Evolutionary conservation across 2,888 invertebrate genomes (phyloP).

Genomic region (Brachynemurus nebulosus): DNA sequence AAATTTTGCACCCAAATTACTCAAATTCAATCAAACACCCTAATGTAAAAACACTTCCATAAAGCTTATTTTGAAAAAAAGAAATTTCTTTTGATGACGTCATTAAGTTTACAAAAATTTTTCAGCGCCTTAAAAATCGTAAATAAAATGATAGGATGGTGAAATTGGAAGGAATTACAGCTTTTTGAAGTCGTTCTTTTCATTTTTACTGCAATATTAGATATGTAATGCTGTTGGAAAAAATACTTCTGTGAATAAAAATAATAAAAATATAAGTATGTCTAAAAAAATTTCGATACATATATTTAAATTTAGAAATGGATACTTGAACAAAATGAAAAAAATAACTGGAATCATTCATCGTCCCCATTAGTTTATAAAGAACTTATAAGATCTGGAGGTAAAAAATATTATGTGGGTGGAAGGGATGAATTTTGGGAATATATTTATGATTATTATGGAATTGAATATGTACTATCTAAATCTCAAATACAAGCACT

Average conservation of each 20-base stretch:
- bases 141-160: too few species aligned
- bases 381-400: conserved; percentile 39
- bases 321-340: conserved; percentile 35
- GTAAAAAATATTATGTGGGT: conserved; percentile 42
- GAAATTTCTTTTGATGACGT: too few species aligned
- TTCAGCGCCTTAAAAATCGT: too few species aligned
- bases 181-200: too few species aligned
- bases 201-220: too few species aligned
- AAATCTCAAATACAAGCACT: conserved; percentile 23
- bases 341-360: conserved; percentile 40
- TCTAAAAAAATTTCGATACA: conserved; percentile 7
- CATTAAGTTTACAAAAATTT: too few species aligned
- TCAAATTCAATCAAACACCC: too few species aligned
- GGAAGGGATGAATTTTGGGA: conserved; percentile 44
- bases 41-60: too few species aligned
- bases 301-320: conserved; percentile 30
- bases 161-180: too few species aligned
- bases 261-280: neutral
- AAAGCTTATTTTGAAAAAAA: too few species aligned
- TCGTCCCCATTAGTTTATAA: conserved; percentile 46
- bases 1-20: too few species aligned
- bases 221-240: neutral
- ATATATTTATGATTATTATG: conserved; percentile 45
- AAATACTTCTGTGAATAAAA: neutral
- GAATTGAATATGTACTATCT: conserved; percentile 26